phyloP scores from a whole-genome alignment of 2,797 vertebrate genomes.

The Gambelia wislizenii region DNA sequence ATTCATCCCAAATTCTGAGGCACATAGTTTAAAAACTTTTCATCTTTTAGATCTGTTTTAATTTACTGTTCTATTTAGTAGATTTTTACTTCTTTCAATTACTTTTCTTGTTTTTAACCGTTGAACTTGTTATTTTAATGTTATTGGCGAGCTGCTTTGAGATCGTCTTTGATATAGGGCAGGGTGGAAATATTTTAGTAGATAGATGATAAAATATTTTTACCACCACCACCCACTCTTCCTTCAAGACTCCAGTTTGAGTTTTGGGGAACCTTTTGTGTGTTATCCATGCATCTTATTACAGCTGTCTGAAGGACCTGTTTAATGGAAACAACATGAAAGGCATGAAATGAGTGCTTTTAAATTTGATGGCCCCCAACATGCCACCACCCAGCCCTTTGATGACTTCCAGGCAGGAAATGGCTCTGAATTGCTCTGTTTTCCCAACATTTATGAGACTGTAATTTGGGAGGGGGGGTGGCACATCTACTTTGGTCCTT shows the following conservation, averaged over 20 bases:
- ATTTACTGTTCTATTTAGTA: no score
- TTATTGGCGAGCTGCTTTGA: no score
- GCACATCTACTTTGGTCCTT: background rate
- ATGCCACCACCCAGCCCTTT: background rate
- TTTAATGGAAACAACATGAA: conserved; percentile 24
- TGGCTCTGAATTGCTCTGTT: background rate
- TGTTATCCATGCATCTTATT: conserved; percentile 39
- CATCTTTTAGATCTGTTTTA: no score
- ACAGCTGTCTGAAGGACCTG: conserved; percentile 27
- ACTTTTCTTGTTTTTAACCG: no score
- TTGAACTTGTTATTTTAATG: no score
- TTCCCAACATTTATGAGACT: background rate
- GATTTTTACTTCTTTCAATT: background rate
- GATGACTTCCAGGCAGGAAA: conserved; percentile 18
- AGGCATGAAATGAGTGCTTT: conserved; percentile 36
- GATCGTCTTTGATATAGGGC: no score
- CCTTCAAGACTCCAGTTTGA: conserved; percentile 17
- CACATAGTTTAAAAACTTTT: no score
- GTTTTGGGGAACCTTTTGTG: conserved; percentile 46
- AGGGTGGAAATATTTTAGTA: no score
- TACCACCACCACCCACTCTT: no score
- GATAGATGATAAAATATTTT: no score
- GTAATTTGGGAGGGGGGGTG: rapidly evolving
- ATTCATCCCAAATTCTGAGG: no score
- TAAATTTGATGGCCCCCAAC: conserved; percentile 26